Evolutionary conservation across 2,888 invertebrate species (phyloP).

Genomic region (Byasa hedistus): DNA sequence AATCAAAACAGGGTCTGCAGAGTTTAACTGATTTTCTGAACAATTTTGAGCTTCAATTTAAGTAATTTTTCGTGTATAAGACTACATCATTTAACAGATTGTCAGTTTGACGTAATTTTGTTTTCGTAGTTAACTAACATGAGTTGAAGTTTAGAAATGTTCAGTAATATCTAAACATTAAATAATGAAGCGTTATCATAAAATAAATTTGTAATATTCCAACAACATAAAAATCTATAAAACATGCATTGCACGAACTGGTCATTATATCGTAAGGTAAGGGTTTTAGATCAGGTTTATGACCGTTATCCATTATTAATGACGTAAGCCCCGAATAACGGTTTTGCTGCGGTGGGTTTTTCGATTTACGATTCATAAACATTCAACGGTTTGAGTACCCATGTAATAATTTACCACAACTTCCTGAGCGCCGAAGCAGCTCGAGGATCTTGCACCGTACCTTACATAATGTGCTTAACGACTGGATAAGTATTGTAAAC

Average conservation of each 20-base stretch:
- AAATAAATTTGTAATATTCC: no score
- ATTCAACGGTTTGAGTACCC: conserved; percentile 42
- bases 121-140: no score
- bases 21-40: no score
- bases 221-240: neutral
- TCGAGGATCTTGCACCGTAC: neutral
- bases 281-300: conserved; percentile 51
- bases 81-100: no score
- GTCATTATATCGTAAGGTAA: conserved; percentile 34
- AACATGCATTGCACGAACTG: neutral
- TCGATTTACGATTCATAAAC: conserved; percentile 61
- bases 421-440: conserved; percentile 34
- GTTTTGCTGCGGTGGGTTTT: conserved; percentile 51
- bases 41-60: no score
- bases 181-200: no score
- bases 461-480: neutral
- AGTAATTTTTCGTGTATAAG: no score
- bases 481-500: no score
- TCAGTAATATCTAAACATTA: no score
- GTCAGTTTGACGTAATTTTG: no score
- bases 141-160: no score
- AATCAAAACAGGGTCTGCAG: no score
- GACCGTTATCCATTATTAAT: conserved; percentile 56
- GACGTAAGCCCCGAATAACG: conserved; percentile 51
- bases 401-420: conserved; percentile 39